Percentiles rank a stretch among this genome's conserved stretches.
phyloP scores from a whole-genome alignment of 2,888 invertebrate genomes.

The Cantharis rustica region DNA sequence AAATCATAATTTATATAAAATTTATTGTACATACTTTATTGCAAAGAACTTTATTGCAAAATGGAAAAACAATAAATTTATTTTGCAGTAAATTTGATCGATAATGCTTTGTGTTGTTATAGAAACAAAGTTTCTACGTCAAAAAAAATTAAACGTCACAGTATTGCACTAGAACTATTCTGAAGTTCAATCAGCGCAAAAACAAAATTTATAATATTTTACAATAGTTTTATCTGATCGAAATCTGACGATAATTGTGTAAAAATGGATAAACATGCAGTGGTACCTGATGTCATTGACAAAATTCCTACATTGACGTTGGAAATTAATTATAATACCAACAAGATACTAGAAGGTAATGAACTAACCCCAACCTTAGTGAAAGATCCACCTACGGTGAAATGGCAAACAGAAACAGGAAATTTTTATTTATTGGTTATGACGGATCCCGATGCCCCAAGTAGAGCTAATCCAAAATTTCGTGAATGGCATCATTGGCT shows the following conservation, averaged over 20 bases:
- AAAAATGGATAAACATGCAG: slow-evolving; percentile 33
- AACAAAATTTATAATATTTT: background rate
- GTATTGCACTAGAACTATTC: background rate
- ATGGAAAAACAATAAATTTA: background rate
- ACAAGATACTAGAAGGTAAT: slow-evolving; percentile 39
- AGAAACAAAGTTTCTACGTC: background rate
- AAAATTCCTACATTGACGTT: slow-evolving; percentile 22
- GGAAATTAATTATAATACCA: slow-evolving; percentile 28
- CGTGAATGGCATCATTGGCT: slow-evolving; percentile 83
- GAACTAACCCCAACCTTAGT: slow-evolving; percentile 44
- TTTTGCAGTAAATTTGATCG: background rate
- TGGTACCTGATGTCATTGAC: slow-evolving; percentile 38
- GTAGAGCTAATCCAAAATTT: slow-evolving; percentile 68
- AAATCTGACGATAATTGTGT: background rate
- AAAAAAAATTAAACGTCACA: background rate
- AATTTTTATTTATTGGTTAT: slow-evolving; percentile 54
- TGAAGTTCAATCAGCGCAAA: background rate
- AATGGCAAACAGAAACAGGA: slow-evolving; percentile 42
- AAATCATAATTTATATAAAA: background rate
- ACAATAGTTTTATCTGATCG: background rate
- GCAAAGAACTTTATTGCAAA: background rate
- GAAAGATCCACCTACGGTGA: slow-evolving; percentile 44
- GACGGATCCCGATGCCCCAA: slow-evolving; percentile 79
- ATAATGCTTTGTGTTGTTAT: background rate
- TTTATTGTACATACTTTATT: background rate